These are phyloP conservation scores for Anastrepha ludens DNA, from an alignment of 1,140 invertebrate species.

Conservation along the genomic window DNA sequence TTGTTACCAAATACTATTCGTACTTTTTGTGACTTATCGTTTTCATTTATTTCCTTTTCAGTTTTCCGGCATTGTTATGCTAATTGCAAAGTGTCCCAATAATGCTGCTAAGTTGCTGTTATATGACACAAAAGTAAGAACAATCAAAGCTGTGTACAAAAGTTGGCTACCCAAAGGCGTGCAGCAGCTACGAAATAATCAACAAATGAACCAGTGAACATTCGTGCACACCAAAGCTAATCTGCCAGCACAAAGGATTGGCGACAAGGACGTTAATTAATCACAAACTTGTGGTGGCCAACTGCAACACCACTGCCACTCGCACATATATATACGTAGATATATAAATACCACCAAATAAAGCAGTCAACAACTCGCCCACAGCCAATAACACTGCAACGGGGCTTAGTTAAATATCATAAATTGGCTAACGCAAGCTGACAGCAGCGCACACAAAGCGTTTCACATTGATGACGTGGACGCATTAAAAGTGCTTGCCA, in stretches of 20 bases:
- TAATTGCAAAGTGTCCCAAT: slow-evolving; percentile 53
- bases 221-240: not conserved
- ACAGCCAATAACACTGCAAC: not conserved
- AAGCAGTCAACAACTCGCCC: slow-evolving; percentile 19
- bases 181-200: slow-evolving; percentile 28
- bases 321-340: not conserved
- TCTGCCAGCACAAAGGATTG: not conserved
- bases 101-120: not conserved
- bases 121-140: slow-evolving; percentile 11
- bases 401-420: not conserved
- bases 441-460: not conserved
- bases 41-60: not conserved
- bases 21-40: not conserved
- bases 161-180: not conserved
- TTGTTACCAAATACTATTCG: not conserved
- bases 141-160: slow-evolving; percentile 20
- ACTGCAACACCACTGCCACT: slow-evolving; percentile 4
- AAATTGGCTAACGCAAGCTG: slow-evolving; percentile 17
- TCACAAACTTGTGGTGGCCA: slow-evolving; percentile 45
- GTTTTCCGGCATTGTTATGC: slow-evolving; percentile 34
- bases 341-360: not conserved
- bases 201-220: slow-evolving; percentile 24
- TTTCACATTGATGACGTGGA: not conserved
- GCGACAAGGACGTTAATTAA: slow-evolving; percentile 56
- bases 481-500: not conserved